Conservation (phyloP, 2,113 vertebrate genomes). For the Sphyrna mokarran region DNA sequence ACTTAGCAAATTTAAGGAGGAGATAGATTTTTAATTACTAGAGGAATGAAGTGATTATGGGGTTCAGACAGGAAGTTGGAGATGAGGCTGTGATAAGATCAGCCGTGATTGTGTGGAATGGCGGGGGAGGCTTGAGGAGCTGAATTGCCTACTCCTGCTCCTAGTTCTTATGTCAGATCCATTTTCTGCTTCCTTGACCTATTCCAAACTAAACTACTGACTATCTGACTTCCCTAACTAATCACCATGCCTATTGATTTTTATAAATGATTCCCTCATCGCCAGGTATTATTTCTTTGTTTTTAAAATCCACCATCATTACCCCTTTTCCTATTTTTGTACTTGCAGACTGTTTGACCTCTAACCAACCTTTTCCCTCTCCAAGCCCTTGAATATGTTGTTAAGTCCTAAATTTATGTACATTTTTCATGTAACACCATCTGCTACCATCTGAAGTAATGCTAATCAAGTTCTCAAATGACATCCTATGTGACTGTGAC, state of each 20-base stretch:
- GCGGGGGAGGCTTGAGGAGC: too few species aligned
- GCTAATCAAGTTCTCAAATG: neutral
- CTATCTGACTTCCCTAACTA: neutral
- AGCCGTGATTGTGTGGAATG: too few species aligned
- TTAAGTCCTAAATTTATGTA: neutral
- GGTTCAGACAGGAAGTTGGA: too few species aligned
- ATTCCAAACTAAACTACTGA: neutral
- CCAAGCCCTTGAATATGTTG: neutral
- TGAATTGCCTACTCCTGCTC: too few species aligned
- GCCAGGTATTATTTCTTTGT: neutral
- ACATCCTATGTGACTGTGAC: neutral
- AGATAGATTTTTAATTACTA: too few species aligned
- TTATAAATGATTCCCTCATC: neutral
- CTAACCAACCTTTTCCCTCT: neutral
- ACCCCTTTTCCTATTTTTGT: neutral
- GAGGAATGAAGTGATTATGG: too few species aligned
- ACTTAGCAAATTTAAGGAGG: too few species aligned
- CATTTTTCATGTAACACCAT: neutral
- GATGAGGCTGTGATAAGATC: too few species aligned
- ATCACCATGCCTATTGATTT: neutral
- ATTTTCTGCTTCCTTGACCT: neutral
- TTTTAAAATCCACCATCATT: neutral
- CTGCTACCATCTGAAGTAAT: neutral
- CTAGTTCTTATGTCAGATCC: too few species aligned
- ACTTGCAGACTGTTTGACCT: neutral